phyloP scores from a whole-genome alignment of 2,888 invertebrate species.

The Lochmaea crataegi region DNA sequence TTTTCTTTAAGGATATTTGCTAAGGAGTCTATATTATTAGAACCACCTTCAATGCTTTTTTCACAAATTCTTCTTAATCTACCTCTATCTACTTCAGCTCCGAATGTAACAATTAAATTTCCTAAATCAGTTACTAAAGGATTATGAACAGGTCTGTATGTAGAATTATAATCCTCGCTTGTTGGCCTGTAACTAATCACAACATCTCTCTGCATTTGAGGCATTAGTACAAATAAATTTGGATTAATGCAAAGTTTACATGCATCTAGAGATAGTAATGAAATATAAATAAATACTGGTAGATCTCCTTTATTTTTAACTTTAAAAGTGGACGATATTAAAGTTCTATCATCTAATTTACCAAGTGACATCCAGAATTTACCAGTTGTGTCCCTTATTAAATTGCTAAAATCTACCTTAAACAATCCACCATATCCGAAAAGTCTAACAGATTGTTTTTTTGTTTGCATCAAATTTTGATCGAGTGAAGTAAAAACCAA shows the following conservation, averaged over 20 bases:
- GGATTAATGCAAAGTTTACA: conserved; percentile 57
- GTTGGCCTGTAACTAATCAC: conserved; percentile 56
- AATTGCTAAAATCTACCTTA: conserved; percentile 61
- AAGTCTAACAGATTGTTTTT: conserved; percentile 64
- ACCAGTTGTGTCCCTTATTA: conserved; percentile 69
- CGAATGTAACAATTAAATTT: conserved; percentile 56
- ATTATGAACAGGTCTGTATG: conserved; percentile 49
- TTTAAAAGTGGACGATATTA: conserved; percentile 65
- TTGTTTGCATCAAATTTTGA: conserved; percentile 52
- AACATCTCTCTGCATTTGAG: conserved; percentile 56
- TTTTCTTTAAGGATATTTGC: conserved; percentile 50
- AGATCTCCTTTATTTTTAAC: conserved; percentile 71
- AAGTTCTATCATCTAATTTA: conserved; percentile 64
- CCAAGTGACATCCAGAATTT: conserved; percentile 71
- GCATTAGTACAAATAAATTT: conserved; percentile 55
- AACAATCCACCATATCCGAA: conserved; percentile 73
- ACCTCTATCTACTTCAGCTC: conserved; percentile 60
- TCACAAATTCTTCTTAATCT: conserved; percentile 57
- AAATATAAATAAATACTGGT: conserved; percentile 66
- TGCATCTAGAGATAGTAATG: conserved; percentile 53
- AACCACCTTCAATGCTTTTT: conserved; percentile 51
- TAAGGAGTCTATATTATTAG: conserved; percentile 49
- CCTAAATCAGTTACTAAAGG: conserved; percentile 59
- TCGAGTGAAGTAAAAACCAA: conserved; percentile 68
- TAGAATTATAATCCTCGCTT: conserved; percentile 55